Conservation (phyloP, 2,888 invertebrate genomes). For the Oxytorus armatus region DNA sequence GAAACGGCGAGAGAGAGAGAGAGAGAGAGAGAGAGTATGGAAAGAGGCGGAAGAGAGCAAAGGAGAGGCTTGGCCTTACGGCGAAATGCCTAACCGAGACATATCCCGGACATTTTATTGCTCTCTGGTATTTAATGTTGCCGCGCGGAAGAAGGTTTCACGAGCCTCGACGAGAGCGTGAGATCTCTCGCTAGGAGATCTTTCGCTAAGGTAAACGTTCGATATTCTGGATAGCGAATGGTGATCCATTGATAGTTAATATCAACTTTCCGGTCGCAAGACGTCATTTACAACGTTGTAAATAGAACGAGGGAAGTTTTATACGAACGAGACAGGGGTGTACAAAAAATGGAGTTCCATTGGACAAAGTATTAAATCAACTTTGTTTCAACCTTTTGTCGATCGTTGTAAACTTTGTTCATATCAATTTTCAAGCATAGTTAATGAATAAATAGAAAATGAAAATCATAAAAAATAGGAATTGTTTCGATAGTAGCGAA, state of each 20-base stretch:
- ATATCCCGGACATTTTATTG: constrained; percentile 58
- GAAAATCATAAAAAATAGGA: too few species aligned
- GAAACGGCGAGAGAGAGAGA: background rate
- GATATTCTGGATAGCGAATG: constrained; percentile 10
- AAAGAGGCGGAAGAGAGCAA: background rate
- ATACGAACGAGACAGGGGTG: background rate
- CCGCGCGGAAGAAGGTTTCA: constrained; percentile 57
- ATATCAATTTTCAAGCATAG: too few species aligned
- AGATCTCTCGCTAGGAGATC: constrained; percentile 4
- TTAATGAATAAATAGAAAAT: too few species aligned
- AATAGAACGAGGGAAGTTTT: constrained; percentile 11
- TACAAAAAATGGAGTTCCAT: background rate
- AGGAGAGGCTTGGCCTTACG: constrained; percentile 30
- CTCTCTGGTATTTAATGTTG: constrained; percentile 61
- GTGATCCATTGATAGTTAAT: constrained; percentile 21
- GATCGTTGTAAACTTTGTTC: background rate
- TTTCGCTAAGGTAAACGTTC: constrained; percentile 5
- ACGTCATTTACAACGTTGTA: constrained; percentile 27
- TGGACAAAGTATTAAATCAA: background rate
- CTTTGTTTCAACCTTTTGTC: background rate
- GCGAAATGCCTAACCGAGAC: constrained; percentile 37
- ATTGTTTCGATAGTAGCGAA: too few species aligned
- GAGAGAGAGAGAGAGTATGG: too few species aligned
- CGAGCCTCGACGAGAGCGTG: constrained; percentile 42
- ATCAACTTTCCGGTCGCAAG: constrained; percentile 4